Percentiles rank a stretch among this genome's conserved stretches.
Evolutionary conservation across 2,797 vertebrate species (phyloP).

Genomic region (Spondyliosoma cantharus): DNA sequence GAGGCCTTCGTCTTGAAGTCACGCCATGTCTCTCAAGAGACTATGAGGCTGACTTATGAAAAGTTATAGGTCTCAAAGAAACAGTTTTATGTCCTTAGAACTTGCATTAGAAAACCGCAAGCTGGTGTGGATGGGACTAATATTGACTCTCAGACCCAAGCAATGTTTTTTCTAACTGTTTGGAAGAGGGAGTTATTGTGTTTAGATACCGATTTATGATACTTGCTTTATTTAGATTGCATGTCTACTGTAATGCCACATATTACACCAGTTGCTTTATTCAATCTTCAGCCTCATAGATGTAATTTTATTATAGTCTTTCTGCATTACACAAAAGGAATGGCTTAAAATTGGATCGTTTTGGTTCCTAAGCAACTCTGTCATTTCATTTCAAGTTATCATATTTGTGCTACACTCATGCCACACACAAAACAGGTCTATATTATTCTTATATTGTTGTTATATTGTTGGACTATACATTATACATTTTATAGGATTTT

Average conservation of each 20-base stretch:
- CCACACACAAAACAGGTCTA: background rate
- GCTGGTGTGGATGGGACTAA: background rate
- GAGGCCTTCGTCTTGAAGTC: background rate
- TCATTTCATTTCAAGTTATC: background rate
- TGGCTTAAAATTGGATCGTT: background rate
- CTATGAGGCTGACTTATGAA: background rate
- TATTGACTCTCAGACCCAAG: background rate
- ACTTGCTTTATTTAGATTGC: background rate
- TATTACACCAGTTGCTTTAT: background rate
- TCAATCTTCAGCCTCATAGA: background rate
- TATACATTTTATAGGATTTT: no score
- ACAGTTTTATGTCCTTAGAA: background rate
- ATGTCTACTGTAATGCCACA: background rate
- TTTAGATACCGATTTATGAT: background rate
- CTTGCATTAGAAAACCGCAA: background rate
- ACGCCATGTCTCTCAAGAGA: background rate
- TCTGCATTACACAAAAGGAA: background rate
- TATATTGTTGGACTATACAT: no score
- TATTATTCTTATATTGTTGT: no score
- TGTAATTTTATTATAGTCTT: background rate
- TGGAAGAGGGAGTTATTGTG: background rate
- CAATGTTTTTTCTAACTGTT: background rate
- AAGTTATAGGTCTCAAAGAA: background rate
- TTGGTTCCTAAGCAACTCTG: conserved; percentile 2
- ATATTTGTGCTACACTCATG: background rate